Evolutionary conservation across 2,888 invertebrate species (phyloP), one percentile per base, ranked within the genome.

Genomic region (Prionchulus punctatus): DNA sequence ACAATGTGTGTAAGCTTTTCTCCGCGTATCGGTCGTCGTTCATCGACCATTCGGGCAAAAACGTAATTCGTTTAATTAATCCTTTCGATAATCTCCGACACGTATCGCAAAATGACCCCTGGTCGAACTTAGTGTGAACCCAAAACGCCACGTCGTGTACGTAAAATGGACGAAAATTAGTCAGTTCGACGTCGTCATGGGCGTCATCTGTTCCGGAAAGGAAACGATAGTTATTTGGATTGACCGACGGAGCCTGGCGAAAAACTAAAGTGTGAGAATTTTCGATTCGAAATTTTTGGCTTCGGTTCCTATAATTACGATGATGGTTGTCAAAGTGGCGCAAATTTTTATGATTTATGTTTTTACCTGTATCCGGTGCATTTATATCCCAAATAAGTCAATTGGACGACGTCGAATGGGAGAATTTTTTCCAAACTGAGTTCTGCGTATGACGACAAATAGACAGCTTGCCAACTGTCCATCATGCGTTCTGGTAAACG

Each of bases 401-500:
- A 42, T 23, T 25, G 12, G n/a, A 23, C 42, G 4, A 4, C 25
- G 4, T 3, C 47, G 28, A 53, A 53, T 3, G n/a, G 21, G 7
- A 23, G 4, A n/a, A 21, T 3, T 7, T 23, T 7, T 4, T 7
- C 42, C 18, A 63, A 52, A 23, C 56, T 18, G 30, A 66, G 58
- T n/a, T 59, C 63, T 42, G 58, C 54, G 25, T 61, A 60, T 0
- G 66, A 64, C 2, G 63, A 65, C 0, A 65, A 36, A 28, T 65
- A 62, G 26, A 65, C 57, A 7, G 63, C 59, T 47, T 65, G 62
- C 67, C 67, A 67, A 31, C 65, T 65, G 53, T 67, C 67, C 53
- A 61, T 62, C 4, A 59, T 57, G 42, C 67, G 66, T 0, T 15
- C 23, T 1, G 64, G 65, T 3, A 31, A 28, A 4, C 7, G 3